Percentiles rank a stretch among this genome's conserved stretches.
Conservation (phyloP, 2,113 vertebrate species). For the Siphamia tubifer region DNA sequence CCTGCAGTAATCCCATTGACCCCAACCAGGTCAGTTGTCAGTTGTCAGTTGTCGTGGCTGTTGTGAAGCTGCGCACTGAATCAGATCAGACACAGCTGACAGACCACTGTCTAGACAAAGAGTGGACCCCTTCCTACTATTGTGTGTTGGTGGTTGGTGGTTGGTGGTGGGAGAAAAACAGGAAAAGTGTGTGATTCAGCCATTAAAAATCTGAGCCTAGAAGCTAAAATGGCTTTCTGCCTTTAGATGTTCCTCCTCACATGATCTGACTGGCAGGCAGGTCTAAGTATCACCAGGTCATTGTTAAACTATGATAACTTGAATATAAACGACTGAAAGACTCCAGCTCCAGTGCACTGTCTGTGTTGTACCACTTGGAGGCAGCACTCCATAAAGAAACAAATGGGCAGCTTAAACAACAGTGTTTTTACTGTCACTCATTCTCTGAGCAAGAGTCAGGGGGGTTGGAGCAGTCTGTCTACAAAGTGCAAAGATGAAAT, state of each 20-base stretch:
- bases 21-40: slow-evolving; percentile 35
- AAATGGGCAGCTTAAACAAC: neutral
- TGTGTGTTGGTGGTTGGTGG: slow-evolving; percentile 76
- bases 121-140: slow-evolving; percentile 77
- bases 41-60: slow-evolving; percentile 20
- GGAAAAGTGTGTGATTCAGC: slow-evolving; percentile 67
- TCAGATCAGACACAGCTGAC: slow-evolving; percentile 51
- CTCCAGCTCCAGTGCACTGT: neutral
- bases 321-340: neutral
- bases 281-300: neutral
- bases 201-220: slow-evolving; percentile 23
- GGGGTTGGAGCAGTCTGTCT: too few species aligned
- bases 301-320: neutral
- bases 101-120: slow-evolving; percentile 76
- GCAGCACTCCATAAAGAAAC: slow-evolving; percentile 29
- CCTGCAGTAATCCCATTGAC: too few species aligned
- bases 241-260: slow-evolving; percentile 38
- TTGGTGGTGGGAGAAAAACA: slow-evolving; percentile 74
- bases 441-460: too few species aligned
- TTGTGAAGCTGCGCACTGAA: slow-evolving; percentile 23
- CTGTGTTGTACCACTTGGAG: slow-evolving; percentile 24
- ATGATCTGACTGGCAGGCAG: slow-evolving; percentile 8
- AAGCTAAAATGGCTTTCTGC: slow-evolving; percentile 50
- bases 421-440: neutral
- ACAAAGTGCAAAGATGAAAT: too few species aligned